Conservation (phyloP, 2,888 invertebrate species). For the Harpalus rufipes region DNA sequence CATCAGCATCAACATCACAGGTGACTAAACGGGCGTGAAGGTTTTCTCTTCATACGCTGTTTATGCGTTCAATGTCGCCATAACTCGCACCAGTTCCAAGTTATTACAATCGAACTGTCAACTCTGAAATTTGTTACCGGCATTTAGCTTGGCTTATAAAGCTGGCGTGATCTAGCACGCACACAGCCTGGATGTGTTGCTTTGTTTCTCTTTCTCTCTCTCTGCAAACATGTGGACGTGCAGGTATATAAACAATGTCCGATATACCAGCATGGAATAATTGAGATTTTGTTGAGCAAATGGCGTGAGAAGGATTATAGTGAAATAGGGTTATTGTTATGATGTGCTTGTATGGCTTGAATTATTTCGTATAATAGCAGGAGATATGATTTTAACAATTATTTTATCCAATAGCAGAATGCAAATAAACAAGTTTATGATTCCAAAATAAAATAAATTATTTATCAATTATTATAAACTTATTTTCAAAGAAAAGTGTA, state of each 20-base stretch:
- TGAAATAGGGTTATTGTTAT: neutral
- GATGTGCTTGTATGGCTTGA: too few species aligned
- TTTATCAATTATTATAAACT: too few species aligned
- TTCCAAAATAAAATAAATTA: too few species aligned
- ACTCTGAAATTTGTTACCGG: slow-evolving; percentile 64
- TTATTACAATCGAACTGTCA: slow-evolving; percentile 66
- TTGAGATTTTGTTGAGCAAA: slow-evolving; percentile 33
- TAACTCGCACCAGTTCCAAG: slow-evolving; percentile 54
- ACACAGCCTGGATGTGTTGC: slow-evolving; percentile 19
- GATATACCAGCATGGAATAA: slow-evolving; percentile 36
- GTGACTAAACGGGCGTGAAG: slow-evolving; percentile 29
- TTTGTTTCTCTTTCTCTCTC: slow-evolving; percentile 49
- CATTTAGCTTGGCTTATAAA: slow-evolving; percentile 62
- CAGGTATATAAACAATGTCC: slow-evolving; percentile 30
- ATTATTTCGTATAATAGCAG: too few species aligned
- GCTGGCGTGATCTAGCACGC: slow-evolving; percentile 50
- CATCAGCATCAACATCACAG: slow-evolving; percentile 12
- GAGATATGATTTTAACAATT: too few species aligned
- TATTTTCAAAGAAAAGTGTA: too few species aligned
- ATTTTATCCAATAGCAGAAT: too few species aligned
- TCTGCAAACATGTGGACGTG: slow-evolving; percentile 21
- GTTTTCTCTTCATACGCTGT: slow-evolving; percentile 5
- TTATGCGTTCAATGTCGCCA: slow-evolving; percentile 52
- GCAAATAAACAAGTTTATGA: too few species aligned
- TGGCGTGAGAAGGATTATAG: slow-evolving; percentile 1